phyloP scores from a whole-genome alignment of 2,113 vertebrate species.

The Gopherus flavomarginatus region DNA sequence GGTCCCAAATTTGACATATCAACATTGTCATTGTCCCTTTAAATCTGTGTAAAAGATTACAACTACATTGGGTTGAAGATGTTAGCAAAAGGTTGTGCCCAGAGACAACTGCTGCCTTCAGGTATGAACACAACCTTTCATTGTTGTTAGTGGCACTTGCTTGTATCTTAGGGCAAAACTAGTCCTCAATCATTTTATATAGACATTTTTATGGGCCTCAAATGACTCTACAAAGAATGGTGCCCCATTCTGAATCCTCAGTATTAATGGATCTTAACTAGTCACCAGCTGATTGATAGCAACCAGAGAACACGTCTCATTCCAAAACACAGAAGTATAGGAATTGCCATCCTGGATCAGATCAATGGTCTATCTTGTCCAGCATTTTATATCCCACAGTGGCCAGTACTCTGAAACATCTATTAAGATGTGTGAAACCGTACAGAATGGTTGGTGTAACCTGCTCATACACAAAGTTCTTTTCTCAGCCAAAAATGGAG shows the following conservation, averaged over 20 bases:
- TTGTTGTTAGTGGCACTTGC: background rate
- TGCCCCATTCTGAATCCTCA: background rate
- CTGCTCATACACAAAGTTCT: background rate
- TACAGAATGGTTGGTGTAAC: background rate
- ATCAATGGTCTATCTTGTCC: background rate
- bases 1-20: background rate
- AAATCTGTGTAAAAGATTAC: background rate
- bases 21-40: background rate
- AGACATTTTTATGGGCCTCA: background rate
- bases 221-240: background rate
- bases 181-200: background rate
- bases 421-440: background rate
- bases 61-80: background rate
- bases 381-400: accelerated
- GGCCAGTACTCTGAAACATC: background rate
- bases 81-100: background rate
- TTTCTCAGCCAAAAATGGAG: background rate
- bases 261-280: background rate
- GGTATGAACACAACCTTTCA: background rate
- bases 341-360: background rate
- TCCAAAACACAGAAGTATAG: background rate
- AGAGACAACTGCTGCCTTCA: background rate
- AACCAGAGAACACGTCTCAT: background rate
- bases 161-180: background rate
- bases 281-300: background rate